Evolutionary conservation across 2,888 invertebrate species (phyloP), one percentile per base, ranked within the genome.

Genomic region (Melieria crassipennis): DNA sequence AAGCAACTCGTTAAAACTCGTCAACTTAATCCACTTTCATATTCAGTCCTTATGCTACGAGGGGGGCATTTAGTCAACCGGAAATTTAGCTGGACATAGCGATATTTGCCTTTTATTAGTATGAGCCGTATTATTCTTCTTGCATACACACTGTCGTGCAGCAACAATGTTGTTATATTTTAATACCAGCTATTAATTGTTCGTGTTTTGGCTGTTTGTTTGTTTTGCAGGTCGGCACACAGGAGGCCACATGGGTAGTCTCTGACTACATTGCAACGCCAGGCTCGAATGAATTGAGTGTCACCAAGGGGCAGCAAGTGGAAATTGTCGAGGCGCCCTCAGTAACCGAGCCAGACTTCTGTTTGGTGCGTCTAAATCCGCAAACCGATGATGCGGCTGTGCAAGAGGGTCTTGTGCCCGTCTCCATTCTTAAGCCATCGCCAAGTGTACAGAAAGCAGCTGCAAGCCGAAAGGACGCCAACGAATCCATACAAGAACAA

Each of bases 281-380:
- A 10, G 92, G 92, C 77, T 89, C 92, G 62, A 92, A 92, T 70
- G 97, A 97, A 87, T 87, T 97, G 79, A 92, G 92, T 68, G 96
- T 98, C 60, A 89, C 89, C 75, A 95, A 96, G 86, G 97, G 97
- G 43, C 97, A 97, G 88, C 97, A 97, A 87, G 97, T 97, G 75
- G 97, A 97, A 85, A 92, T 97, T 76, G 88, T 97, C 77, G 97
- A 97, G 85, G 78, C 81, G 73, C 89, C 91, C 75, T 91, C 92
- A 82, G 88, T 90, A 73, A 88, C 90, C 79, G 88, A 92, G 81
- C 88, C 91, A 72, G 92, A 92, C 81, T 93, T 90, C 88, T 92
- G 92, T 89, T 85, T 92, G 82, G 93, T 93, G 76, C 89, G 92
- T 70, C 89, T 91, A 85, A 86, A 85, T 84, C 85, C 87, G 85